phyloP scores from a whole-genome alignment of 2,888 invertebrate species.

The Onthophagus sagittarius region DNA sequence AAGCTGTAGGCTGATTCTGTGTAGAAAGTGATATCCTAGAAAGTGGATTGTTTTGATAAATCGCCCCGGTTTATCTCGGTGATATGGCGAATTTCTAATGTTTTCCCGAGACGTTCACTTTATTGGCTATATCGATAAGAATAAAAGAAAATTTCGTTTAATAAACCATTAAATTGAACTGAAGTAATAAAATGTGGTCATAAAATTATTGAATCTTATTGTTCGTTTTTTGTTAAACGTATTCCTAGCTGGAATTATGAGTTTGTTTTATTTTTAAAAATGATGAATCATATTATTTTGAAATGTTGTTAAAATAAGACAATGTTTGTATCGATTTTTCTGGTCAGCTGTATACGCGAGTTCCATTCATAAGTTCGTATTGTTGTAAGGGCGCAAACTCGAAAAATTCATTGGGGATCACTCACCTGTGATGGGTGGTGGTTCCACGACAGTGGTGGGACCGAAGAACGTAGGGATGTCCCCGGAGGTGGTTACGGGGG shows the following conservation, averaged over 20 bases:
- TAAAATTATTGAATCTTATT: not conserved
- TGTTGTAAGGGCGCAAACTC: not conserved
- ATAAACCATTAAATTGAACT: not conserved
- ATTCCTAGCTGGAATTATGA: not conserved
- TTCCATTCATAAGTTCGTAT: not conserved
- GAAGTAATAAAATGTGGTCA: not conserved
- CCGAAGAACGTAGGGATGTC: constrained; percentile 93
- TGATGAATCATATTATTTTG: not conserved
- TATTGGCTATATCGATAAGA: not conserved
- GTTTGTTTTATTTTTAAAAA: not conserved
- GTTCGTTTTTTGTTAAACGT: not conserved
- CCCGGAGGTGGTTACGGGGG: constrained; percentile 88
- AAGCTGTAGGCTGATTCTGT: not conserved
- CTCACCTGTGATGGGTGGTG: constrained; percentile 92
- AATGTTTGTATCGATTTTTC: not conserved
- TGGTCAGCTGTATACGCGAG: not conserved
- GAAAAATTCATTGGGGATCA: constrained; percentile 20
- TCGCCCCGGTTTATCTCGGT: not conserved
- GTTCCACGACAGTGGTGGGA: constrained; percentile 78
- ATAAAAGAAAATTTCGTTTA: not conserved
- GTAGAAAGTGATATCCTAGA: not conserved
- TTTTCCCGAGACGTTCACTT: not conserved
- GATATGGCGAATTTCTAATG: not conserved
- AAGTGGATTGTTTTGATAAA: not conserved
- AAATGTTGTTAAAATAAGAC: not conserved